Percentiles rank a stretch among this genome's conserved stretches.
phyloP scores from a whole-genome alignment of 2,113 vertebrate species.

The Phocoena phocoena region DNA sequence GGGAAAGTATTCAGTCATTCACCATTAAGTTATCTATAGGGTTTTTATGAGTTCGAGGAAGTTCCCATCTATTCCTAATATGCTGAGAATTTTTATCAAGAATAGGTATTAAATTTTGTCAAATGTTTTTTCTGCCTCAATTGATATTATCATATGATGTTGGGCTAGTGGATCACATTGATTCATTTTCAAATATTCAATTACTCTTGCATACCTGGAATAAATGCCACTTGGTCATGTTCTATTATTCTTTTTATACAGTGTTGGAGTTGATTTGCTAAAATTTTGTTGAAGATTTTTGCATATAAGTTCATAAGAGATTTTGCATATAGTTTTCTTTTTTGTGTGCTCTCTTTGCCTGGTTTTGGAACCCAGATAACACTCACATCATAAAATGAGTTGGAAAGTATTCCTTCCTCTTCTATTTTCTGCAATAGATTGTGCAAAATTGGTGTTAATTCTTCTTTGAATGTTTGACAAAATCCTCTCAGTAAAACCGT shows the following conservation, averaged over 20 bases:
- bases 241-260: constrained; percentile 1
- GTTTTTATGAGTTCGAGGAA: background rate
- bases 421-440: background rate
- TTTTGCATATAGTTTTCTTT: background rate
- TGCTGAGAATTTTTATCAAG: background rate
- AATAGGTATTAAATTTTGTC: background rate
- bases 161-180: background rate
- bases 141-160: background rate
- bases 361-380: background rate
- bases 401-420: background rate
- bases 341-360: background rate
- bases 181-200: constrained; percentile 35
- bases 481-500: background rate
- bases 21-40: background rate
- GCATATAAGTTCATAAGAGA: background rate
- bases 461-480: background rate
- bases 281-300: constrained; percentile 34
- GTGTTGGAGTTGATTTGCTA: constrained; percentile 29
- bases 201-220: background rate
- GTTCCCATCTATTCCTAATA: background rate
- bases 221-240: background rate
- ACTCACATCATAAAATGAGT: background rate
- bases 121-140: background rate
- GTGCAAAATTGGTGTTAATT: constrained; percentile 4
- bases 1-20: background rate